Percentiles rank a stretch among this genome's conserved stretches.
Evolutionary conservation across 2,113 vertebrate genomes (phyloP).

Genomic region (Gallinago jamesoni): DNA sequence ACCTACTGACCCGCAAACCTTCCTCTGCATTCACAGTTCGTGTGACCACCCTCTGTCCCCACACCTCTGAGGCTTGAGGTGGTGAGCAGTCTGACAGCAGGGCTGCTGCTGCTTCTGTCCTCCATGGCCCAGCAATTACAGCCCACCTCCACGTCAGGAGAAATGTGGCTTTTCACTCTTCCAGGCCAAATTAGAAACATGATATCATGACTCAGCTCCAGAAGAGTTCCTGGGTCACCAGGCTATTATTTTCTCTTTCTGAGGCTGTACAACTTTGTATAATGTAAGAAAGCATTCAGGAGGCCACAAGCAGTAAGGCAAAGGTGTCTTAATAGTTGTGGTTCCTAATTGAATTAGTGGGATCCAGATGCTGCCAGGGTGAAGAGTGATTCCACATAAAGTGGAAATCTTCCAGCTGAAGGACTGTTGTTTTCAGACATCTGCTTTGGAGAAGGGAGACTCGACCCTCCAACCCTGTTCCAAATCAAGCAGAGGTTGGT

Average conservation of each 20-base stretch:
- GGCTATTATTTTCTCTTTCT: background rate
- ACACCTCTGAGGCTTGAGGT: background rate
- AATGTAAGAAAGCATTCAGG: background rate
- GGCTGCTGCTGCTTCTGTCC: background rate
- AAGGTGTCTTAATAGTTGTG: background rate
- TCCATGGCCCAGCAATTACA: background rate
- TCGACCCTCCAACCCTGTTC: background rate
- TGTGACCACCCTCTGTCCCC: background rate
- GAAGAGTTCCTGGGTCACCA: background rate
- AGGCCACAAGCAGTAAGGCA: background rate
- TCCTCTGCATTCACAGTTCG: background rate
- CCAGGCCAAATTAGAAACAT: background rate
- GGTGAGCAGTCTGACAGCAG: background rate
- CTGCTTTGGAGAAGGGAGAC: background rate
- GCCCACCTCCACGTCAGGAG: background rate
- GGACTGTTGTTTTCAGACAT: background rate
- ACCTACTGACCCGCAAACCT: background rate
- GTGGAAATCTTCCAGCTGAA: background rate
- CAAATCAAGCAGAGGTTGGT: background rate
- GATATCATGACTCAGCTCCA: background rate
- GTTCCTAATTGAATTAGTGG: background rate
- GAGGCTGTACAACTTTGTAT: background rate
- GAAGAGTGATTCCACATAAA: background rate
- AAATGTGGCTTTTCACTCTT: background rate
- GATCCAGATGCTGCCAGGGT: background rate